These are phyloP conservation scores for Ectropis crepuscularia DNA, from an alignment of 2,888 invertebrate genomes.

Conservation along the genomic window DNA sequence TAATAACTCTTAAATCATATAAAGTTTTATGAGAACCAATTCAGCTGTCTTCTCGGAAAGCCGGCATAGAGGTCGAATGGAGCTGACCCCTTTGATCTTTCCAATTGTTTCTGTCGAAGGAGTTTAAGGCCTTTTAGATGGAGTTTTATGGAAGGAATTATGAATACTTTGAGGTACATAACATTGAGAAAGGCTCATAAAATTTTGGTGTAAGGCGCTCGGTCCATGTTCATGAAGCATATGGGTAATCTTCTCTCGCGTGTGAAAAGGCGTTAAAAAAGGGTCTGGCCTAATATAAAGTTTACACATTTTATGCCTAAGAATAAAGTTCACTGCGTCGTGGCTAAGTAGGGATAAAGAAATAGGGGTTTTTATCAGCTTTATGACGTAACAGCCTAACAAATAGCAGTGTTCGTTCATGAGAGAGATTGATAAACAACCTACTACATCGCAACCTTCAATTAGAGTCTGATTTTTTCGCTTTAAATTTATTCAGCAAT, in stretches of 20 bases:
- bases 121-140: conserved; percentile 24
- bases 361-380: conserved; percentile 6
- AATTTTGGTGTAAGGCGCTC: conserved; percentile 51
- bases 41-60: conserved; percentile 44
- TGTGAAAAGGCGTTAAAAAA: conserved; percentile 29
- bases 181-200: conserved; percentile 53
- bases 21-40: conserved; percentile 46
- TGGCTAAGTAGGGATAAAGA: conserved; percentile 15
- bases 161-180: conserved; percentile 48
- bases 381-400: no score
- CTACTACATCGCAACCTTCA: no score
- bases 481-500: no score
- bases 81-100: conserved; percentile 37
- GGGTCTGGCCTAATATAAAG: conserved; percentile 26
- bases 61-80: conserved; percentile 39
- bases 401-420: no score
- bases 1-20: conserved; percentile 32
- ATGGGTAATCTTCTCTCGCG: conserved; percentile 37
- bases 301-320: conserved; percentile 30
- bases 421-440: not conserved
- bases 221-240: conserved; percentile 45
- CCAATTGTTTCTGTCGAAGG: conserved; percentile 36
- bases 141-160: conserved; percentile 50
- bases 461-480: no score
- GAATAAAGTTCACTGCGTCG: conserved; percentile 18